Conservation (phyloP, 2,797 vertebrate genomes). For the Liasis olivaceus region DNA sequence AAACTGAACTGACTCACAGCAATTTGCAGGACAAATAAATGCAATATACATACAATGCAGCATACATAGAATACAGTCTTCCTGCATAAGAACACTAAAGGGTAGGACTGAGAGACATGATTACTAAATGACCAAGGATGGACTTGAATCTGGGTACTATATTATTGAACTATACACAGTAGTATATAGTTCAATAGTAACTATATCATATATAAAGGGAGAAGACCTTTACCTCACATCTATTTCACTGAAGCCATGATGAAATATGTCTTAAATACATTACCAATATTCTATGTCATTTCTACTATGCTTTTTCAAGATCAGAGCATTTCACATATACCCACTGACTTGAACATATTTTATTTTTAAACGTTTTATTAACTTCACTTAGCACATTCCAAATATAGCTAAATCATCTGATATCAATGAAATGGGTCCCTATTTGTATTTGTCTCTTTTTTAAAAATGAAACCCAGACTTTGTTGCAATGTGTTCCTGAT, state of each 20-base stretch:
- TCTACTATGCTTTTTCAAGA: too few species aligned
- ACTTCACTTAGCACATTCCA: background rate
- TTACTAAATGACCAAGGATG: background rate
- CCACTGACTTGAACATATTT: background rate
- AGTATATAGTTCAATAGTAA: too few species aligned
- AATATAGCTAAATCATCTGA: background rate
- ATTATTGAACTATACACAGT: background rate
- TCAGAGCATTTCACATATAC: background rate
- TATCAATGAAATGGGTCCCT: background rate
- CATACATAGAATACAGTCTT: too few species aligned
- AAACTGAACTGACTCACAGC: background rate
- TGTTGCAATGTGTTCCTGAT: background rate
- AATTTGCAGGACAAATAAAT: background rate
- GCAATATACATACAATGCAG: too few species aligned
- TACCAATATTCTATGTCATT: too few species aligned
- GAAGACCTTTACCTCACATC: background rate
- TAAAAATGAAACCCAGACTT: background rate
- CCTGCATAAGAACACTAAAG: too few species aligned
- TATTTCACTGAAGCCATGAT: background rate
- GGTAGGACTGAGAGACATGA: too few species aligned
- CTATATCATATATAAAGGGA: background rate
- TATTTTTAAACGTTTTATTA: background rate
- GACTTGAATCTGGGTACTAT: background rate
- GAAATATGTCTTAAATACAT: too few species aligned
- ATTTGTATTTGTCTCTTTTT: background rate